A percentile compares a stretch with the other conserved stretches of the same genome.
These are phyloP conservation scores for Drosophila ananassae DNA, from an alignment of 1,140 invertebrate species.

Conservation along the genomic window DNA sequence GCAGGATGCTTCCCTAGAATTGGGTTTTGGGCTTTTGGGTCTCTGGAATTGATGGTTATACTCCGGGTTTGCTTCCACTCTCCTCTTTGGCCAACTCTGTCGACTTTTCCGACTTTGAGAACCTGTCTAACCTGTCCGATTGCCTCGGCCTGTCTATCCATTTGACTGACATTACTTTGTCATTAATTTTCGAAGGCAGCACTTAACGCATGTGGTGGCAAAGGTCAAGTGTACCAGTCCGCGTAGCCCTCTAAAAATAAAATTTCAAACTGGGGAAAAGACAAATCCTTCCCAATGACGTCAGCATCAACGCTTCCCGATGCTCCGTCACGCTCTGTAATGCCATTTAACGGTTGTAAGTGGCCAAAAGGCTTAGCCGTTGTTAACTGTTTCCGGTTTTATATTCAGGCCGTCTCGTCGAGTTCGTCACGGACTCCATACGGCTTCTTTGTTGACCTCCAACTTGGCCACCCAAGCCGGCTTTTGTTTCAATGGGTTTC, in stretches of 20 bases:
- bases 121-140: slow-evolving; percentile 46
- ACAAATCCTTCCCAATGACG: slow-evolving; percentile 21
- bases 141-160: slow-evolving; percentile 63
- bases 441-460: slow-evolving; percentile 55
- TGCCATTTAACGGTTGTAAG: slow-evolving; percentile 74
- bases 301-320: slow-evolving; percentile 1
- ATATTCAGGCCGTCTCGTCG: slow-evolving; percentile 38
- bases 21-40: slow-evolving; percentile 42
- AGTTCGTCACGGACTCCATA: slow-evolving; percentile 32
- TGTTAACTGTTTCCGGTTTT: slow-evolving; percentile 77
- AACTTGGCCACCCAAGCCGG: not conserved
- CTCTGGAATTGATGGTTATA: slow-evolving; percentile 55
- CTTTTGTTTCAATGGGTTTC: not conserved
- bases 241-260: slow-evolving; percentile 61
- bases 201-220: slow-evolving; percentile 60
- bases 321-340: slow-evolving; percentile 34
- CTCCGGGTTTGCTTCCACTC: slow-evolving; percentile 24
- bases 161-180: slow-evolving; percentile 83
- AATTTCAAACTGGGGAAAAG: slow-evolving; percentile 17
- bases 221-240: slow-evolving; percentile 63
- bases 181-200: slow-evolving; percentile 77
- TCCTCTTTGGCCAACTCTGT: not conserved
- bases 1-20: slow-evolving; percentile 32
- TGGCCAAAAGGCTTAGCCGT: slow-evolving; percentile 67
- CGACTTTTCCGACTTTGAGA: slow-evolving; percentile 8